phyloP scores from a whole-genome alignment of 1,140 invertebrate genomes.

The Panagrolaimus sp. region DNA sequence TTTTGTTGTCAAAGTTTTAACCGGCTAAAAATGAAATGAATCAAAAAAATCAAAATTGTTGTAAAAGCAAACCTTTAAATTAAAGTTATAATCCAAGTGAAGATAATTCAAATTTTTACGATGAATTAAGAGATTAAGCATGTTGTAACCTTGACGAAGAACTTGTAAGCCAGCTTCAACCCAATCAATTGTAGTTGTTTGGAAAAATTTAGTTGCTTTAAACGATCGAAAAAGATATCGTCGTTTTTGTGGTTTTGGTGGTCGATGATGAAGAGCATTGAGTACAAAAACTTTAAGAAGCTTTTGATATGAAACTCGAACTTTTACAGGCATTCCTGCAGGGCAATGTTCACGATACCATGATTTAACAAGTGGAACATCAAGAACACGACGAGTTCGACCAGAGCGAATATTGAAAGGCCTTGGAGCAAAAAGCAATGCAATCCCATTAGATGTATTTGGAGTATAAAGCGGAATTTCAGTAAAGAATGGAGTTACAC shows the following conservation, averaged over 20 bases:
- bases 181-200: constrained; percentile 98
- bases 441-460: constrained; percentile 97
- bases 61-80: constrained; percentile 69
- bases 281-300: constrained; percentile 94
- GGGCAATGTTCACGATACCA: constrained; percentile 96
- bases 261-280: constrained; percentile 90
- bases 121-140: constrained; percentile 97
- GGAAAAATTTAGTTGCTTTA: constrained; percentile 99
- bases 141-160: constrained; percentile 97
- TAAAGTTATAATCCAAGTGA: constrained; percentile 99
- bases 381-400: constrained; percentile 75
- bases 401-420: constrained; percentile 94
- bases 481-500: constrained; percentile 82
- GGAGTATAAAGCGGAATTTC: constrained; percentile 93
- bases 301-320: constrained; percentile 97
- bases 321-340: constrained; percentile 95
- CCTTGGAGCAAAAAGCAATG: constrained; percentile 92
- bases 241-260: constrained; percentile 97
- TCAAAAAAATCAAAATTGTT: no score
- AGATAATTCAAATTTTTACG: constrained; percentile 98
- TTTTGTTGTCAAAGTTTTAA: constrained; percentile 91
- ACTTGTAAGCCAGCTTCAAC: constrained; percentile 96
- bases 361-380: constrained; percentile 90
- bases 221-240: constrained; percentile 83
- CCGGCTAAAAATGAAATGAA: constrained; percentile 64